These are phyloP conservation scores for Jordanella pulchra DNA, from an alignment of 2,797 vertebrate genomes.

Conservation along the genomic window DNA sequence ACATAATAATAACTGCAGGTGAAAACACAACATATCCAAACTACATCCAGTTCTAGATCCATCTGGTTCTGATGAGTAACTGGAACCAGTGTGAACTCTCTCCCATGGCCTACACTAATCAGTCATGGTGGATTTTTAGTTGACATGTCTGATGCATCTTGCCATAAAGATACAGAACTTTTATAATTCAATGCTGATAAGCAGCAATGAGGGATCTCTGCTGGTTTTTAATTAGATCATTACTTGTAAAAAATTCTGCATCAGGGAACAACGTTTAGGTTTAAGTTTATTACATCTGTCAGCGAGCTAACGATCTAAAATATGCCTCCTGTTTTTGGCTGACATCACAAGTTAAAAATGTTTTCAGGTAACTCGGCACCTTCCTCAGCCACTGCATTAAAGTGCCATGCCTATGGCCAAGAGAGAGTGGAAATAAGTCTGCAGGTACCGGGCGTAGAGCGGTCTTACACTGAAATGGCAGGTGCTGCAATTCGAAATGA, in stretches of 20 bases:
- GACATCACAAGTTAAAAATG: neutral
- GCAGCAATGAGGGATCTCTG: neutral
- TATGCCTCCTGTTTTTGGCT: neutral
- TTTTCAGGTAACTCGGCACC: neutral
- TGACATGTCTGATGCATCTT: neutral
- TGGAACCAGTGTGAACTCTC: neutral
- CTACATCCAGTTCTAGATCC: neutral
- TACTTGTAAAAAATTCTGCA: neutral
- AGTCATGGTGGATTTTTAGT: neutral
- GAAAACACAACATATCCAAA: neutral
- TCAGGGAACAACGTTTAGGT: neutral
- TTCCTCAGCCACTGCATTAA: neutral
- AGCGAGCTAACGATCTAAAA: neutral
- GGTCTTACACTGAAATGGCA: constrained; percentile 35
- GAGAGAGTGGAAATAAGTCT: constrained; percentile 4
- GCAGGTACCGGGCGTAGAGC: constrained; percentile 11
- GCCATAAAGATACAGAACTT: neutral
- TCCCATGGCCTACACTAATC: neutral
- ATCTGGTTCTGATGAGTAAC: neutral
- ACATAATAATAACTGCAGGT: too few species aligned
- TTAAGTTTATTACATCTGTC: constrained; percentile 3
- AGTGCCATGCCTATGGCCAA: constrained; percentile 12
- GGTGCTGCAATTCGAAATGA: constrained; percentile 43
- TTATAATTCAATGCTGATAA: neutral
- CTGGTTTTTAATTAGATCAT: neutral